These are phyloP conservation scores for Epistrophe grossulariae DNA, from an alignment of 2,888 invertebrate species.

Conservation along the genomic window DNA sequence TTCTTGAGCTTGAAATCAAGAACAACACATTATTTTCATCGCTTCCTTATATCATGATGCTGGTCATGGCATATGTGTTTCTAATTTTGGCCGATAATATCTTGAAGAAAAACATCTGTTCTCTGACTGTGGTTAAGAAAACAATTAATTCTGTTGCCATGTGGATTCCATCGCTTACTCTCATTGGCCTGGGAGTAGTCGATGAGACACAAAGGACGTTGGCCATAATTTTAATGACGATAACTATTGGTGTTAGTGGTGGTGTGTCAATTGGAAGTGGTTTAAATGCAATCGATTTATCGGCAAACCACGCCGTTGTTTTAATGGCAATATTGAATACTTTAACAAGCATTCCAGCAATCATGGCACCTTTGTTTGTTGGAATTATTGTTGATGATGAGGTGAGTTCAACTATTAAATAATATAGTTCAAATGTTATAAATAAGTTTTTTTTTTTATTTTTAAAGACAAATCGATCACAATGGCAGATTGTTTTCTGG, in stretches of 20 bases:
- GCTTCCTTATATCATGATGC: slow-evolving; percentile 84
- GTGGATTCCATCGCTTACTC: slow-evolving; percentile 84
- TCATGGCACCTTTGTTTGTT: background rate
- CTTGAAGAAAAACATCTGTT: background rate
- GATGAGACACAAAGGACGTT: slow-evolving; percentile 81
- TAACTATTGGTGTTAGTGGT: slow-evolving; percentile 85
- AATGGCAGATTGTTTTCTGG: slow-evolving; percentile 90
- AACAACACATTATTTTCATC: slow-evolving; percentile 82
- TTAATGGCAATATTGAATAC: slow-evolving; percentile 88
- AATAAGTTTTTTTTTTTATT: background rate
- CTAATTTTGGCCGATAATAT: slow-evolving; percentile 79
- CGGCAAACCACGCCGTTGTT: slow-evolving; percentile 87
- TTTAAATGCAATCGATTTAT: slow-evolving; percentile 87
- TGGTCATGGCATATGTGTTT: slow-evolving; percentile 84
- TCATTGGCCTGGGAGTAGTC: slow-evolving; percentile 85
- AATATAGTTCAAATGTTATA: background rate
- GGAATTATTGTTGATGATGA: background rate
- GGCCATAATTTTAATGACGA: slow-evolving; percentile 85
- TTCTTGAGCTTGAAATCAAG: too few relatives aligned
- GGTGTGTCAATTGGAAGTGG: slow-evolving; percentile 82
- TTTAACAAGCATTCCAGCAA: slow-evolving; percentile 81
- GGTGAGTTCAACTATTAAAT: background rate
- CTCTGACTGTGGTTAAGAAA: background rate
- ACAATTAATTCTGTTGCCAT: background rate
- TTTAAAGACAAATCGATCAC: slow-evolving; percentile 79